Evolutionary conservation across 2,888 invertebrate genomes (phyloP), one percentile per base, ranked within the genome.

Genomic region (Prosopocoilus inquinatus): DNA sequence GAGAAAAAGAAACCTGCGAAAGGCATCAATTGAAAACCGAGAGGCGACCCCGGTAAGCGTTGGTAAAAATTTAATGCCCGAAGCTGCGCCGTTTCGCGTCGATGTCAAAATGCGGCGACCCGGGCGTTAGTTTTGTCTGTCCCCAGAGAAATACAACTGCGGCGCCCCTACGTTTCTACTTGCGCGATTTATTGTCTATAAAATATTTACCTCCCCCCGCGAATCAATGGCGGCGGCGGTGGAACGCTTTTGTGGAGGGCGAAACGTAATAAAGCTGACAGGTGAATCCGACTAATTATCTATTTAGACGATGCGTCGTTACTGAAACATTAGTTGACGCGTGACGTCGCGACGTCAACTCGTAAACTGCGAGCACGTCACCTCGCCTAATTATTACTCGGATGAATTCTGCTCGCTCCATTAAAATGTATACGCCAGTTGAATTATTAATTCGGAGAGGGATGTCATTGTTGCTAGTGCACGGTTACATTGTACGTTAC

Each of bases 181-280:
- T 55, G 48, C 62, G 64, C 62, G 64, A 63, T 62, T 64, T 63
- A 64, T 59, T 53, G 62, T 61, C 61, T 60, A 63, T 63, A 61
- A 64, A 63, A 59, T 64, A 64, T 64, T 64, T 64, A 64, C 64
- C 53, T 54, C 50, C 51, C 53, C 50, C 47, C 53, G 33, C 48
- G 44, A 47, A 57, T 58, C 53, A 58, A 53, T 61, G 53, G 56
- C 52, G 38, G 52, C 53, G 50, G 44, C 49, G 8, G 45, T n/a
- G 11, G n/a, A 20, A 46, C 13, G 33, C 33, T 9, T 9, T 28
- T 9, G 9, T n/a, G n/a, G n/a, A n/a, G 33, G 32, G 12, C 12
- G 50, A 20, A 55, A 50, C 13, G 50, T 50, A 55, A 50, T 55
- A 45, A 52, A 52, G 32, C 51, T 28, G 47, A 32, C 55, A 55